These are phyloP conservation scores for Prionace glauca DNA, from an alignment of 2,797 vertebrate genomes.

Conservation along the genomic window DNA sequence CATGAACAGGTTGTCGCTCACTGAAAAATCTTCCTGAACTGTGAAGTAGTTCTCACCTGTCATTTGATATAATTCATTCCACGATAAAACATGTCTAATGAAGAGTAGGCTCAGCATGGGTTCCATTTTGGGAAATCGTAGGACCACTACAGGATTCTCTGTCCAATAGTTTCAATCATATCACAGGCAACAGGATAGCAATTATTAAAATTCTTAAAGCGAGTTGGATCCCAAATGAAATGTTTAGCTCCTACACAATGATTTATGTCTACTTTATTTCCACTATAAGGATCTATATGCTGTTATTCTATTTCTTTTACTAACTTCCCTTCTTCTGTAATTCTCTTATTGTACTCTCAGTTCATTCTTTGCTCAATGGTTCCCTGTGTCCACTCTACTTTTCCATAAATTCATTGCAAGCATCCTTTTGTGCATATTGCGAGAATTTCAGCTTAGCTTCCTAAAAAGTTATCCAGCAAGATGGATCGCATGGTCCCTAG, in stretches of 20 bases:
- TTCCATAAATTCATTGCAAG: neutral
- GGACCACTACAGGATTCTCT: neutral
- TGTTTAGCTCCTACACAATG: neutral
- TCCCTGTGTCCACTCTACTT: neutral
- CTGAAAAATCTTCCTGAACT: neutral
- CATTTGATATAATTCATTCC: neutral
- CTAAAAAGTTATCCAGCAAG: neutral
- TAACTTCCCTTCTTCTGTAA: neutral
- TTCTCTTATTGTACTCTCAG: neutral
- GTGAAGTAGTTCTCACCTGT: neutral
- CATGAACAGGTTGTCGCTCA: neutral
- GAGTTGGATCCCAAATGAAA: neutral
- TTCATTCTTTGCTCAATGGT: neutral
- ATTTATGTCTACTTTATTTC: neutral
- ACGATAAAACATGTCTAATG: neutral
- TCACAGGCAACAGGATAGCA: neutral
- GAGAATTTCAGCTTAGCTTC: neutral
- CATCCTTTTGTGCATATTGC: neutral
- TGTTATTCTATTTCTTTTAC: neutral
- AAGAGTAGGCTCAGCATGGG: neutral
- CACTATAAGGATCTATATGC: neutral
- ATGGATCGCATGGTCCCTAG: neutral
- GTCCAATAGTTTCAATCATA: neutral
- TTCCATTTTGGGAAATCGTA: neutral
- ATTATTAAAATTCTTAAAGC: neutral